Evolutionary conservation across 2,113 vertebrate species (phyloP), one percentile per base, ranked within the genome.

Genomic region (Arenaria interpres): DNA sequence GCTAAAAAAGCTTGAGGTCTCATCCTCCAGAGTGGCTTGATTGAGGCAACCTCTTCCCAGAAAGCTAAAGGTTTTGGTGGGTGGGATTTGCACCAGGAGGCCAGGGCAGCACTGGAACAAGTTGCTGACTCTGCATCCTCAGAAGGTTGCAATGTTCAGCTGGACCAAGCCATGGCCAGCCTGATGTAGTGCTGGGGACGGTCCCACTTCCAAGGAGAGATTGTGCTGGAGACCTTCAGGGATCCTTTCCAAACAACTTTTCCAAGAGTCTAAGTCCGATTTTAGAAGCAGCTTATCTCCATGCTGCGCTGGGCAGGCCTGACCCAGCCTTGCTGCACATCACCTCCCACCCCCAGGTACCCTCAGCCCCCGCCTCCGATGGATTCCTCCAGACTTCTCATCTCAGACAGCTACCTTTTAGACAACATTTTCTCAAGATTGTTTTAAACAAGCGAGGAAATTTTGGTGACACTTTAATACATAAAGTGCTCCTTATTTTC

Each of bases 391-490:
- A 85, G 69, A 62, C 53, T 81, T 72, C 48, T 72, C 45, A 19
- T 15, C 86, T 80, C 87, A 87, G 54, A 56, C 93, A 90, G 69
- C 83, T 46, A 4, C 71, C 83, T 97, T 94, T 88, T 50, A 94
- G 78, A 88, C 91, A 85, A 81, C 75, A 9, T 62, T 87, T 78
- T 69, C 87, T 90, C 73, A 11, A 90, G 88, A 81, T 54, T 94
- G 87, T 54, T 96, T 96, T 79, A 95, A 97, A 95, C 57, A 91
- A 76, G 72, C 0, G 6, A 95, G 62, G 90, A 80, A 95, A 96
- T 97, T 97, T 94, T 91, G 96, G 87, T 96, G 95, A 96, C 91
- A 96, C 85, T 90, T 96, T 96, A 97, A 97, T 96, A 97, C 80
- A 69, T 89, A 94, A 95, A 97, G 72, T 96, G 94, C 96, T 88